Conservation (phyloP, 2,888 invertebrate species). For the Cephus nigrinus region DNA sequence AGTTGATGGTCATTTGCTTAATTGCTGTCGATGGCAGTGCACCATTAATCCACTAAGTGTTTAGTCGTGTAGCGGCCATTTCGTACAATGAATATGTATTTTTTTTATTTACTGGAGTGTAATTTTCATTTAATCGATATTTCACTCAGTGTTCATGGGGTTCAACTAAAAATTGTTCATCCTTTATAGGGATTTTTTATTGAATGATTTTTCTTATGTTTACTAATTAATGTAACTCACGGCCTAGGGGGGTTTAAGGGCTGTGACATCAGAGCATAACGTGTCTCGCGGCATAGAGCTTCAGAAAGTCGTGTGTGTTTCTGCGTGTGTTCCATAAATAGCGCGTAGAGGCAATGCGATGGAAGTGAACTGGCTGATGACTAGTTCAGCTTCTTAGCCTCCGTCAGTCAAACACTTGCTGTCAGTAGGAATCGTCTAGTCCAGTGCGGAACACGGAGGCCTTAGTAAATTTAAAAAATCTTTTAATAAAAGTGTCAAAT, state of each 20-base stretch:
- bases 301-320: slow-evolving; percentile 41
- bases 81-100: neutral
- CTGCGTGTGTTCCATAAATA: slow-evolving; percentile 35
- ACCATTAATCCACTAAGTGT: neutral
- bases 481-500: neutral
- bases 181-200: neutral
- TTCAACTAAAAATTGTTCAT: neutral
- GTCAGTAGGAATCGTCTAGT: slow-evolving; percentile 40
- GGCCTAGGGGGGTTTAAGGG: slow-evolving; percentile 7
- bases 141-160: neutral
- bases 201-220: neutral
- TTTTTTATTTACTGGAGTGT: neutral
- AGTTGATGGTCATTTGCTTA: neutral
- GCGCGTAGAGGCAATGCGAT: slow-evolving; percentile 27
- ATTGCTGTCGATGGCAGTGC: neutral
- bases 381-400: slow-evolving; percentile 43
- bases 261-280: slow-evolving; percentile 19
- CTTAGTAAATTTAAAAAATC: neutral
- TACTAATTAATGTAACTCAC: neutral
- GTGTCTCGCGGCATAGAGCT: slow-evolving; percentile 38
- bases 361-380: slow-evolving; percentile 52
- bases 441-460: neutral
- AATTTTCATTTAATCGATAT: neutral
- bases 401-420: slow-evolving; percentile 62
- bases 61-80: neutral